Evolutionary conservation across 1,140 invertebrate species (phyloP).

Genomic region (Pseudomyrmex cubaensis): DNA sequence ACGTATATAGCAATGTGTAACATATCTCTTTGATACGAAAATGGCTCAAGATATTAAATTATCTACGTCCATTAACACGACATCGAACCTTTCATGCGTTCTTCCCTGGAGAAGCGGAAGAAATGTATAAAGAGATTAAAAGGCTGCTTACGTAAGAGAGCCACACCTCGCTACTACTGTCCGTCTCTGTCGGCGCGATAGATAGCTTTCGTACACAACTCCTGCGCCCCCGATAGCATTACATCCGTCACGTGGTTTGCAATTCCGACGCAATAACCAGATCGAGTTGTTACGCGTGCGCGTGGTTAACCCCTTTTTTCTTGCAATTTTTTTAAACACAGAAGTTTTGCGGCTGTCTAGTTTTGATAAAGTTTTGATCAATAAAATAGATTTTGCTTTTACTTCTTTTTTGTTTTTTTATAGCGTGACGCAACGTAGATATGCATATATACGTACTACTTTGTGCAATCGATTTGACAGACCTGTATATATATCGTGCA

Average conservation of each 20-base stretch:
- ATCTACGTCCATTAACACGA: constrained; percentile 27
- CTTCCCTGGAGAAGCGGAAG: constrained; percentile 11
- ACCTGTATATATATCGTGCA: constrained; percentile 3
- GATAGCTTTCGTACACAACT: constrained; percentile 1
- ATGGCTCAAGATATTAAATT: constrained; percentile 7
- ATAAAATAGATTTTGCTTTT: too few species aligned
- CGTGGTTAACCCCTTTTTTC: background rate
- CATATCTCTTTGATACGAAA: background rate
- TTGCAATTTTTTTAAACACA: background rate
- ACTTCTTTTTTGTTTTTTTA: too few species aligned
- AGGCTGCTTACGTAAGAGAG: constrained; percentile 41
- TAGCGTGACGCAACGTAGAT: too few species aligned
- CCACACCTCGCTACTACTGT: constrained; percentile 29
- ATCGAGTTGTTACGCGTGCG: background rate
- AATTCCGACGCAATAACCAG: constrained; percentile 4
- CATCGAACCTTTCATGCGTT: constrained; percentile 20
- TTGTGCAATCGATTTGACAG: constrained; percentile 25
- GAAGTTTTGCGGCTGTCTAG: background rate
- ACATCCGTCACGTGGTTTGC: background rate
- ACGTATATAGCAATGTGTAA: background rate
- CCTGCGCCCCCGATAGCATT: constrained; percentile 23
- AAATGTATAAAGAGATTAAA: constrained; percentile 57
- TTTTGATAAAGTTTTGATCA: background rate
- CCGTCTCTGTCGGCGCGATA: background rate
- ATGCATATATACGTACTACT: too few species aligned